These are phyloP conservation scores for Eubucco bourcierii DNA, from an alignment of 2,113 vertebrate species.

Conservation along the genomic window DNA sequence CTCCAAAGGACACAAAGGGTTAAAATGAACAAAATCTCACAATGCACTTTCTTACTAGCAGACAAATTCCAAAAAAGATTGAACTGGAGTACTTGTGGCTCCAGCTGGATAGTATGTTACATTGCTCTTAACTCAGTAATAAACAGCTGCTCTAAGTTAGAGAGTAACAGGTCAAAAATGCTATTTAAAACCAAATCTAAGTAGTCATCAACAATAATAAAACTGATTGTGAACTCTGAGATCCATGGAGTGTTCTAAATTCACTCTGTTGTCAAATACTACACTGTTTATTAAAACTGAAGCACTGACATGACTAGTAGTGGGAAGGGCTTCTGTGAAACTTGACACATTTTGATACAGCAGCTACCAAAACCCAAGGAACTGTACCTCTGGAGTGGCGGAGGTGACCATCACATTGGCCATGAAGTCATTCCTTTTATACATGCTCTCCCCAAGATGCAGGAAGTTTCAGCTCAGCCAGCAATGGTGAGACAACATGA, in stretches of 20 bases:
- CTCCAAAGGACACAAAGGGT: neutral
- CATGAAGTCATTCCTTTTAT: constrained; percentile 85
- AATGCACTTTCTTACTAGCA: neutral
- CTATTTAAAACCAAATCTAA: neutral
- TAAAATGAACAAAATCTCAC: neutral
- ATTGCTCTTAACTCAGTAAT: constrained; percentile 40
- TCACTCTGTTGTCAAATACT: neutral
- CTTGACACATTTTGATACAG: neutral
- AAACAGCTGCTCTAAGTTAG: neutral
- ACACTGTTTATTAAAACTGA: neutral
- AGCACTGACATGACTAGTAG: neutral
- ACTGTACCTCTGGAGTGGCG: constrained; percentile 81
- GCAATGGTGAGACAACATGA: constrained; percentile 64
- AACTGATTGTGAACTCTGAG: neutral
- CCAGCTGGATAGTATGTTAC: neutral
- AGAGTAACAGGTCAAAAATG: neutral
- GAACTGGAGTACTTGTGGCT: neutral
- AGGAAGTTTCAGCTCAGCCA: constrained; percentile 72
- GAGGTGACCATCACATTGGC: constrained; percentile 82
- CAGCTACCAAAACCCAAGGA: neutral
- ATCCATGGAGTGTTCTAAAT: neutral
- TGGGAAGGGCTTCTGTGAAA: neutral
- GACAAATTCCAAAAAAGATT: neutral
- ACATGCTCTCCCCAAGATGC: constrained; percentile 77
- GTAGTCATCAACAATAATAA: neutral